Base-by-base conservation (phyloP, 2,113 vertebrate species). In the Indicator maculatus region DNA sequence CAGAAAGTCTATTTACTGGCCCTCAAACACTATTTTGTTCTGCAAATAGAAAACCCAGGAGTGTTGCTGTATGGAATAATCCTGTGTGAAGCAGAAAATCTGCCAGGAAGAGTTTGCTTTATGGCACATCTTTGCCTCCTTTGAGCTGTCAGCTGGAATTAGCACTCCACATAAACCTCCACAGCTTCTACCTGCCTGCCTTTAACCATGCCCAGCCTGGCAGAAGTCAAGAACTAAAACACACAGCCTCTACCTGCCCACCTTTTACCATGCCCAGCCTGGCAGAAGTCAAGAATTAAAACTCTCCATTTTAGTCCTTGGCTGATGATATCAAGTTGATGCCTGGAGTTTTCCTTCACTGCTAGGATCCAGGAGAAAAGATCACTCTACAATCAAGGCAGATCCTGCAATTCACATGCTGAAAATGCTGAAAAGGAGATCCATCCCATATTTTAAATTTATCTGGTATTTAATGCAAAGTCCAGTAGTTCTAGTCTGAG, bases 41-140 rank as follows among this genome's bases (percentile, higher is more conserved):
- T 47, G 60, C 79, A 94, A 85, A 89, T 69, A 80, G 59, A 78
- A 93, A 76, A 94, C 30, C 41, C 26, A 73, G 53, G 52, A 93
- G 70, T 39, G 67, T 63, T 88, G 70, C 60, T 2, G 12, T 53
- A 71, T 38, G 50, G 75, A 90, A 83, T 45, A 93, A 76, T 31
- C 36, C n/a, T 31, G 33, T 66, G 80, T 76, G 72, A 81, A 88
- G 65, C 38, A 79, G 67, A 67, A 88, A 83, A 84, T 24, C 45
- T 83, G 80, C 69, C 76, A 89, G 66, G 33, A 56, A 47, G 28
- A 61, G 67, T 31, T 59, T 70, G 67, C 45, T 55, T 55, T 80
- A 50, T 2, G 0, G 74, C 83, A 76, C 56, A 80, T 50, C 45
- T 87, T 75, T 0, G 0, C 26, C 60, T 88, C 60, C 67, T 80